A percentile compares a stretch with the other conserved stretches of the same genome.
phyloP scores from a whole-genome alignment of 2,113 vertebrate genomes.

The Pitta sordida region DNA sequence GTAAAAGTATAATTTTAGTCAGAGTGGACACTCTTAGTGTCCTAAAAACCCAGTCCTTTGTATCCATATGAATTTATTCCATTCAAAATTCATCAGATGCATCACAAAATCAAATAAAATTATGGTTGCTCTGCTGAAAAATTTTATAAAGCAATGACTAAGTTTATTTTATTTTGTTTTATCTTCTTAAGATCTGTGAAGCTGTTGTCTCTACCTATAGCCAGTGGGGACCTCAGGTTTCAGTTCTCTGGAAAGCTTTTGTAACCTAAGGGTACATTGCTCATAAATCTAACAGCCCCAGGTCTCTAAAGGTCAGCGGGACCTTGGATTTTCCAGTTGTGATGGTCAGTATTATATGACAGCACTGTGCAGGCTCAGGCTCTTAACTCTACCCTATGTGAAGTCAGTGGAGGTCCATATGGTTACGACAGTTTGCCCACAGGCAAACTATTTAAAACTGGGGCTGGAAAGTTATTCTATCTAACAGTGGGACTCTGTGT shows the following conservation, averaged over 20 bases:
- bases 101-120: neutral
- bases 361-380: neutral
- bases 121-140: neutral
- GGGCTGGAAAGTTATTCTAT: neutral
- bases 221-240: neutral
- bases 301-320: neutral
- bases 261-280: neutral
- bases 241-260: neutral
- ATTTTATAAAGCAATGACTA: neutral
- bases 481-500: slow-evolving; percentile 36
- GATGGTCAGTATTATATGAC: neutral
- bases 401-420: slow-evolving; percentile 33
- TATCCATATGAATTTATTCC: neutral
- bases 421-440: slow-evolving; percentile 36
- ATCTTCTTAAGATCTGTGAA: neutral
- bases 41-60: neutral
- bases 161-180: neutral
- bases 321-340: neutral
- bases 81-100: neutral
- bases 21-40: neutral
- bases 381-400: neutral
- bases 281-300: neutral
- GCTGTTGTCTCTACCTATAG: neutral
- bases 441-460: slow-evolving; percentile 29
- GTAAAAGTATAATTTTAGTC: neutral